Evolutionary conservation across 2,113 vertebrate species (phyloP), one percentile per base, ranked within the genome.

Genomic region (Megaleporinus macrocephalus): DNA sequence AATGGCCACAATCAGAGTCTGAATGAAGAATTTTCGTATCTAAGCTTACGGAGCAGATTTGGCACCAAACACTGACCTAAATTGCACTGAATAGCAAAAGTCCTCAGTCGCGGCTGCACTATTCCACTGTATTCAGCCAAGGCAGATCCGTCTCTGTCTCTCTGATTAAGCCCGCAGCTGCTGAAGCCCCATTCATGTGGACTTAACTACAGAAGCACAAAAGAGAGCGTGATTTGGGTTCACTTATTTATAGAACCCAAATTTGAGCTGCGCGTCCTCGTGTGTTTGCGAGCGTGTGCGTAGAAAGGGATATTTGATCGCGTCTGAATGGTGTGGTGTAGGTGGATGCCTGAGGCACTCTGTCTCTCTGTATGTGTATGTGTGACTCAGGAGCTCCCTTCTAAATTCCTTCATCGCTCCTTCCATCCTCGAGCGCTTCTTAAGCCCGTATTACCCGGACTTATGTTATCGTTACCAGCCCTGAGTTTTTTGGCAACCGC

Each of bases 301-400:
- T 79, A 79, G 82, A 49, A 62, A 72, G 49, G 36, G 74, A 78
- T 82, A 79, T 84, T 82, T 82, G 83, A 87, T 87, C 85, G 62
- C 71, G 74, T 84, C 83, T 87, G 83, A 87, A 87, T 80, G 68
- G 79, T 59, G 72, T 76, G 66, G 80, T 76, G 85, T 87, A 73
- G 86, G 83, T 71, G 86, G 77, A 79, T 44, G 83, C 86, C 83
- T 71, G 69, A 76, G 86, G 86, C 75, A 30, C 65, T 69, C 66
- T 80, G 70, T 81, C 55, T 59, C 69, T 73, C 74, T 33, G 53
- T 55, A 6, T 55, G 18, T 55, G 53, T 55, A 14, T 55, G 53
- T 70, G 66, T 36, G 62, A 68, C 72, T 75, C 80, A 69, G 49
- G 55, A 76, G 72, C 80, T 73, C 61, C 51, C 65, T 41, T 73